Base-by-base conservation (phyloP, 2,888 invertebrate genomes). In the Pseudococcus jackbeardsleyi region DNA sequence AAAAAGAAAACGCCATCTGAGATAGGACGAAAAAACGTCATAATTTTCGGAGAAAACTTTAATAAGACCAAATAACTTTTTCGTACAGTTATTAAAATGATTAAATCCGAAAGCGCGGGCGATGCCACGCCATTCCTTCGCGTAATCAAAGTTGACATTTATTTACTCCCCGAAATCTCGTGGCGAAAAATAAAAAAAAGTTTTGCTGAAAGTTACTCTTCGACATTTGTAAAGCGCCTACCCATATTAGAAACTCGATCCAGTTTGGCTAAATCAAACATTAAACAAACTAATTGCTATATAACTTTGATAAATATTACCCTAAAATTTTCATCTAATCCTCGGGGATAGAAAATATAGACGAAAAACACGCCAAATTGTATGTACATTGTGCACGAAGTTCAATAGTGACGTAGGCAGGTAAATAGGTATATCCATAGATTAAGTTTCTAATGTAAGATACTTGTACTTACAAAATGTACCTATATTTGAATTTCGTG, bases 71-170 rank as follows among this genome's bases (percentile, higher is more conserved):
- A 59, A 59, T 19, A 59, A 59, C 59, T 19, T 59, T 59, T 19
- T 19, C 19, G 19, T 11, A 19, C 7, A 59, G 19, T 59, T 59
- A 59, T 59, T 59, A 19, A 59, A 19, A 59, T 19, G 59, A 59
- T 59, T 59, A 59, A 59, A 19, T 59, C 59, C 26, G 26, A 33
- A 33, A 3, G 26, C 6, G 11, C 6, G 11, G 19, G 19, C 17
- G 15, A 17, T 12, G 5, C 46, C 8, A 15, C 11, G 54, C 17
- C 54, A 33, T 54, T 5, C 46, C 15, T 54, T 11, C 54, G 59
- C 59, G 59, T 59, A 59, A 19, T 59, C 19, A 59, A 59, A 59
- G 59, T 59, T 59, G 59, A 59, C 59, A 9, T 59, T 59, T 59
- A 59, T 59, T 59, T 59, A 59, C 19, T 5, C 8, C 12, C 54